A percentile compares a stretch with the other conserved stretches of the same genome.
These are phyloP conservation scores for Campylomormyrus numenius DNA, from an alignment of 2,113 vertebrate genomes.

Conservation along the genomic window DNA sequence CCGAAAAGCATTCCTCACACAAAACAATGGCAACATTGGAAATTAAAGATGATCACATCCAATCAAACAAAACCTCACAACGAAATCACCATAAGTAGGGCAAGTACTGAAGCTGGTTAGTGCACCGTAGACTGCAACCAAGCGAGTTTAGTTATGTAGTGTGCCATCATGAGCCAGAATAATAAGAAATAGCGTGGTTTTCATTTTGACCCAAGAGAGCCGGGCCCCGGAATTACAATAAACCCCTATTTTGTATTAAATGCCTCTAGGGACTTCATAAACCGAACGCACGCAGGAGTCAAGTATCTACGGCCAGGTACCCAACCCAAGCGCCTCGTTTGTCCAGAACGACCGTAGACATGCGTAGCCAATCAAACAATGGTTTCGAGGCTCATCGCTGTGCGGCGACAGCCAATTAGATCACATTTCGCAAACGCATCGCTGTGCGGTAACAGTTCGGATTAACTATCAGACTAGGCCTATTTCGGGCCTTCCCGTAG, in stretches of 20 bases:
- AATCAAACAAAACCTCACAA: background rate
- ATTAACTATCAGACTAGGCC: background rate
- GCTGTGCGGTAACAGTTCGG: background rate
- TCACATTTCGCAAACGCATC: background rate
- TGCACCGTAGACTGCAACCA: background rate
- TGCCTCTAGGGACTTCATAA: background rate
- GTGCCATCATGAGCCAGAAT: background rate
- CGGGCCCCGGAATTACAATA: background rate
- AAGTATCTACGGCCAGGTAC: background rate
- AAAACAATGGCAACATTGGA: background rate
- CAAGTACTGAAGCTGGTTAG: background rate
- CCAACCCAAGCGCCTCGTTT: background rate
- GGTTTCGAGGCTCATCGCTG: background rate
- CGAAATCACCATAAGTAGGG: background rate
- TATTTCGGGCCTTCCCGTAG: background rate
- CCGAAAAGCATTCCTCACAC: background rate
- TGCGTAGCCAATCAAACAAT: background rate
- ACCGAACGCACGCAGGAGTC: background rate
- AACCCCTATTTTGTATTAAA: background rate
- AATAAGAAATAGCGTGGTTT: background rate
- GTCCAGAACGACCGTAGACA: background rate
- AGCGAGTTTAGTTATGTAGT: background rate
- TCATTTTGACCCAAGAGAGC: background rate
- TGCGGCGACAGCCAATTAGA: background rate
- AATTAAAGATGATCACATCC: background rate